Conservation (phyloP, 1,140 invertebrate species). For the Microplitis mediator region DNA sequence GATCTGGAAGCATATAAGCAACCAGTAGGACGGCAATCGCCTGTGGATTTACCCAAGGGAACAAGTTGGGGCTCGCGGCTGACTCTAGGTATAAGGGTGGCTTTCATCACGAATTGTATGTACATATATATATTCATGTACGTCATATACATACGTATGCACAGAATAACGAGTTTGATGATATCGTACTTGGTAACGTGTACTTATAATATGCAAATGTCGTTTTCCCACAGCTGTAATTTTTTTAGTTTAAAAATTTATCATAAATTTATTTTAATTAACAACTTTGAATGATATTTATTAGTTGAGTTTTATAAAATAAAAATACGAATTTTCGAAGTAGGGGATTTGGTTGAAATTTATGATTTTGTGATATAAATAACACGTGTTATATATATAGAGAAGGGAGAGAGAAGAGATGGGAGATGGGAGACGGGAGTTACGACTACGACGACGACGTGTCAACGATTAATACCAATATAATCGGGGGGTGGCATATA, state of each 20-base stretch:
- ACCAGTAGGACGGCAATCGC: background rate
- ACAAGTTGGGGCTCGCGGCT: background rate
- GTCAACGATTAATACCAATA: slow-evolving; percentile 50
- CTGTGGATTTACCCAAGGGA: slow-evolving; percentile 3
- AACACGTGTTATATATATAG: slow-evolving; percentile 1
- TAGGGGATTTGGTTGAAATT: too few species aligned
- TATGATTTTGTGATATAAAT: slow-evolving; percentile 5
- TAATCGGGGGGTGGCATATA: slow-evolving; percentile 50
- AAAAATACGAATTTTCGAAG: too few species aligned
- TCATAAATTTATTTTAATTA: background rate
- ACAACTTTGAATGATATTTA: too few species aligned
- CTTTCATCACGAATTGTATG: slow-evolving; percentile 43
- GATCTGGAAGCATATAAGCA: slow-evolving; percentile 8
- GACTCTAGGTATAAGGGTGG: slow-evolving; percentile 25
- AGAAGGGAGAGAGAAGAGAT: background rate
- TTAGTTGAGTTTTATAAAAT: too few species aligned
- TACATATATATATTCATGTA: slow-evolving; percentile 28
- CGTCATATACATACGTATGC: slow-evolving; percentile 35
- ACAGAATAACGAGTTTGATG: slow-evolving; percentile 58
- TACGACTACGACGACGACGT: slow-evolving; percentile 19
- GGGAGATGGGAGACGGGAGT: background rate
- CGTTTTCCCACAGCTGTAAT: slow-evolving; percentile 14
- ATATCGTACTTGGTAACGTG: slow-evolving; percentile 54
- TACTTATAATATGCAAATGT: slow-evolving; percentile 64
- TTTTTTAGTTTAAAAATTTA: background rate